Base-by-base conservation (phyloP, 2,113 vertebrate genomes). In the Telmatochromis bifrenatus region DNA sequence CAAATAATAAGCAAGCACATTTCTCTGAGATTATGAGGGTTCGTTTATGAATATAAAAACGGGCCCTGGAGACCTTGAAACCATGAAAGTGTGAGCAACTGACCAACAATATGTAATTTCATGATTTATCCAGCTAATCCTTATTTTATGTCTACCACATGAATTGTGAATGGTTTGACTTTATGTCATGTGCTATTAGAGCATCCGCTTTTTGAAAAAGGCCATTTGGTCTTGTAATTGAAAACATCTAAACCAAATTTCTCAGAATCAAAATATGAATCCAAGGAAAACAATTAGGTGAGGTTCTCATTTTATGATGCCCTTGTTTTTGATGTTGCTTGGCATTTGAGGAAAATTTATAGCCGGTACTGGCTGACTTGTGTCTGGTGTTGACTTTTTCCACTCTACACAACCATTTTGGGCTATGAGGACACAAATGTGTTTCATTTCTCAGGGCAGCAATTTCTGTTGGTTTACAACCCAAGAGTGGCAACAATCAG, bases 391-490 rank as follows among this genome's bases (percentile, higher is more conserved):
- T 84, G 79, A 75, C 73, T 47, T 86, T 33, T 79, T 51, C 75
- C 37, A 62, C 49, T 81, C 23, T 19, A 8, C 42, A 51, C 26
- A 85, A 68, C 42, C 53, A 87, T 82, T 39, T 79, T 45, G 7
- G 19, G 33, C 79, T 79, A 45, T 15, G 83, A 86, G 82, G 84
- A 89, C 86, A 84, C 45, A 82, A 93, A 91, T 89, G 88, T 60
- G 87, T 94, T 93, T 91, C 47, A 89, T 91, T 87, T 92, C 84
- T 82, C 75, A 88, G 60, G 5, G 42, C 84, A 60, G 75, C 7
- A 23, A 87, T 73, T 91, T 80, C 42, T 75, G 56, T 31, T 9
- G 17, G 26, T 91, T 89, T 90, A 89, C 60, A 88, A 87, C 58
- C 33, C 35, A 31, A 85, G 83, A 91, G 85, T 86, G 79, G 85